A percentile compares a stretch with the other conserved stretches of the same genome.
Conservation (phyloP, 2,888 invertebrate species). For the Metellina segmentata region DNA sequence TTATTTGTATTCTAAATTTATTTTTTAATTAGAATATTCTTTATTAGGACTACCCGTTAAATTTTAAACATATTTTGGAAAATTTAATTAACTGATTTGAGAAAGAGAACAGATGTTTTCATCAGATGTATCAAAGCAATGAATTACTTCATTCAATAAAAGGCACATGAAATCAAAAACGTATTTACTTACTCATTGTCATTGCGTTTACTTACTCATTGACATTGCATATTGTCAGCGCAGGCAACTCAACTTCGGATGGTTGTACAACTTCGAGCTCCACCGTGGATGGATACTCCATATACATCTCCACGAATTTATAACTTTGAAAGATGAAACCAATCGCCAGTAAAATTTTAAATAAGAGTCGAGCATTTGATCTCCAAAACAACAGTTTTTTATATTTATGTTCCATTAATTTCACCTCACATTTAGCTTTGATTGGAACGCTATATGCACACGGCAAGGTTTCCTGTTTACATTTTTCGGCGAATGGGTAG, state of each 20-base stretch:
- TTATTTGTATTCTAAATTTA: background rate
- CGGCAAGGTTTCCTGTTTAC: background rate
- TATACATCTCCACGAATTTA: constrained; percentile 61
- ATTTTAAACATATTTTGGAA: background rate
- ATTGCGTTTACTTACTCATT: constrained; percentile 68
- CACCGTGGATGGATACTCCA: constrained; percentile 62
- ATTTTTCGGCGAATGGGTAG: background rate
- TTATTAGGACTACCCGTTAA: background rate
- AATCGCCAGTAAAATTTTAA: constrained; percentile 52
- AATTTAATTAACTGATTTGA: too few relatives aligned
- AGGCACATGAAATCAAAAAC: too few relatives aligned
- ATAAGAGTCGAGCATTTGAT: constrained; percentile 48
- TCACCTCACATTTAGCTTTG: background rate
- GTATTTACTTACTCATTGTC: constrained; percentile 51
- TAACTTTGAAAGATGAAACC: constrained; percentile 62
- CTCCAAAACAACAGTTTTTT: constrained; percentile 57
- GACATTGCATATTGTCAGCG: constrained; percentile 70
- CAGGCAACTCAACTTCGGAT: constrained; percentile 67
- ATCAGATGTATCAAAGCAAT: background rate
- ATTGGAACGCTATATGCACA: background rate
- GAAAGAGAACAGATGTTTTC: background rate
- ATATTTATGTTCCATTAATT: constrained; percentile 51
- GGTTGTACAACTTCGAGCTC: constrained; percentile 71
- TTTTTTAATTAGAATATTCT: background rate
- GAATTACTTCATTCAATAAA: background rate